phyloP scores from a whole-genome alignment of 2,888 invertebrate genomes.

The Halictus ligatus region DNA sequence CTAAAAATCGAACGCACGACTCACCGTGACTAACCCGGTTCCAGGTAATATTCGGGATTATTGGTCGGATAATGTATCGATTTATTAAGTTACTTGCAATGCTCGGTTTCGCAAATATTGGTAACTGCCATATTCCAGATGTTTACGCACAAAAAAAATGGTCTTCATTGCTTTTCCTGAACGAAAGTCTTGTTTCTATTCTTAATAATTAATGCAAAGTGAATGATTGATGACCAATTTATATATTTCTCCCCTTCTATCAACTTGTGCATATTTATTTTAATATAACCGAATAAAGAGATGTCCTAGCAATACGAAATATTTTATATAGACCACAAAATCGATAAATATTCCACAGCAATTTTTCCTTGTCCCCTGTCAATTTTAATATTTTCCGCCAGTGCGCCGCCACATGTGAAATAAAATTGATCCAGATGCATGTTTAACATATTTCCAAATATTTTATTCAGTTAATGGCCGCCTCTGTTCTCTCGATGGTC shows the following conservation, averaged over 20 bases:
- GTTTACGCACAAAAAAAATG: neutral
- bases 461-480: neutral
- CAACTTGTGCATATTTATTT: neutral
- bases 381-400: neutral
- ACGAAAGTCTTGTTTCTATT: too few species aligned
- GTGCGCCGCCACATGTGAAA: neutral
- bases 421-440: neutral
- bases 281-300: neutral
- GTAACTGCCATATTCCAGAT: neutral
- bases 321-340: neutral
- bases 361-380: neutral
- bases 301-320: neutral
- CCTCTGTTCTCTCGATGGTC: neutral
- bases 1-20: neutral
- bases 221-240: too few species aligned
- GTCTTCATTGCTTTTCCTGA: neutral
- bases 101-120: neutral
- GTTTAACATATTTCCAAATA: conserved; percentile 10
- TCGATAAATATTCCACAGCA: neutral
- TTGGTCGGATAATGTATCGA: neutral
- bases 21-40: neutral
- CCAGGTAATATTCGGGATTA: neutral
- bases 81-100: neutral
- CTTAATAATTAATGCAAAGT: too few species aligned
- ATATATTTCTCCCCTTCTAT: too few species aligned